Conservation (phyloP, 2,797 vertebrate genomes). For the Macroramphosus scolopax region DNA sequence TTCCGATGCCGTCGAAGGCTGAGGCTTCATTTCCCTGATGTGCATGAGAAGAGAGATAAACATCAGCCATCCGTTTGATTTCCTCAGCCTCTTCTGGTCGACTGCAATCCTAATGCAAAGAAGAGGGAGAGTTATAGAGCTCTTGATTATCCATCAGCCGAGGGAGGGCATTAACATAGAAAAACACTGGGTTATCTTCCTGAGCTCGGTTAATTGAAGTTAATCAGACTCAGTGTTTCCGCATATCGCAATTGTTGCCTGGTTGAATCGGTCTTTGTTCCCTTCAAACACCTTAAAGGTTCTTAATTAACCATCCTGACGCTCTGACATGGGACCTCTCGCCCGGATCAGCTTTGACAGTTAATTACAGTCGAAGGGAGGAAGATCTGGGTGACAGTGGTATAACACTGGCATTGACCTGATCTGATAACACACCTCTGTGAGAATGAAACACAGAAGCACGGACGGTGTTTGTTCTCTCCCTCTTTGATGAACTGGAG, state of each 20-base stretch:
- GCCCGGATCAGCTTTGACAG: slow-evolving; percentile 62
- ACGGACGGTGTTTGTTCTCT: slow-evolving; percentile 26
- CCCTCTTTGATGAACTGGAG: slow-evolving; percentile 29
- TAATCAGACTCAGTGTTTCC: slow-evolving; percentile 70
- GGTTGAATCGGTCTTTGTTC: slow-evolving; percentile 67
- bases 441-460: slow-evolving; percentile 18
- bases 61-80: slow-evolving; percentile 56
- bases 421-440: slow-evolving; percentile 46
- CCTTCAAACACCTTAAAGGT: slow-evolving; percentile 67
- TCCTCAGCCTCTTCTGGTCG: slow-evolving; percentile 47
- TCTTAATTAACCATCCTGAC: slow-evolving; percentile 72
- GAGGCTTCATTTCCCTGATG: slow-evolving; percentile 62
- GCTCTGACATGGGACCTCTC: slow-evolving; percentile 49
- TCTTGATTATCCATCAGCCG: slow-evolving; percentile 46
- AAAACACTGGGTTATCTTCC: slow-evolving; percentile 51
- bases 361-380: slow-evolving; percentile 67
- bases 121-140: slow-evolving; percentile 49
- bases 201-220: slow-evolving; percentile 73
- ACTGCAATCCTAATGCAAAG: slow-evolving; percentile 43
- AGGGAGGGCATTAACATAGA: slow-evolving; percentile 59
- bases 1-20: slow-evolving; percentile 55
- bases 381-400: slow-evolving; percentile 38
- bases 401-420: slow-evolving; percentile 11
- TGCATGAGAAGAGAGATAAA: slow-evolving; percentile 43
- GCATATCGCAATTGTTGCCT: slow-evolving; percentile 45